Conservation (phyloP, 92 coral and sea anemone species). For the Desmophyllum pertusum region DNA sequence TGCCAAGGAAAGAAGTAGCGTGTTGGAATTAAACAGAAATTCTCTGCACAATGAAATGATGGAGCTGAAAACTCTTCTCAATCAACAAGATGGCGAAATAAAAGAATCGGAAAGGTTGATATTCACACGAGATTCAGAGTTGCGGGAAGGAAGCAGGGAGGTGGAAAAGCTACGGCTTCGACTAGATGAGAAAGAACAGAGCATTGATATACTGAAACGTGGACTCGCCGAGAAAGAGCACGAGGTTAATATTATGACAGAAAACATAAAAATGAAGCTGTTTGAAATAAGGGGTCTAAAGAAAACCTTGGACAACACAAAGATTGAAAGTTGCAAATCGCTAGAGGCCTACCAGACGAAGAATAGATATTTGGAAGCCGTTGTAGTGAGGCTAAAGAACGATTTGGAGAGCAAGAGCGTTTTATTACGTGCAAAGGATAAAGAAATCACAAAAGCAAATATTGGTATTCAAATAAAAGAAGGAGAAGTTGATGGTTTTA, state of each 20-base stretch:
- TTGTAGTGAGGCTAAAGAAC: background rate
- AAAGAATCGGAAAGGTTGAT: background rate
- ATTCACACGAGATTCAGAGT: constrained; percentile 6
- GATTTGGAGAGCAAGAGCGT: constrained; percentile 4
- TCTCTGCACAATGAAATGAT: constrained; percentile 2
- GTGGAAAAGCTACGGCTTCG: background rate
- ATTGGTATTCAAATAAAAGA: background rate
- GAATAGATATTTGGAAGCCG: background rate
- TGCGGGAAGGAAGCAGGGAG: background rate
- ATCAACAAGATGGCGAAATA: background rate
- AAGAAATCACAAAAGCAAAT: background rate
- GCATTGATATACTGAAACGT: background rate
- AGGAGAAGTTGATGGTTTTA: background rate
- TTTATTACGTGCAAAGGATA: background rate
- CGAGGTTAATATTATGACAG: background rate
- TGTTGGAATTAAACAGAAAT: background rate
- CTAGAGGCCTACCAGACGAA: background rate
- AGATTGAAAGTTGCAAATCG: background rate
- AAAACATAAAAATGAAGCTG: background rate
- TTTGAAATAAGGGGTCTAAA: constrained; percentile 10
- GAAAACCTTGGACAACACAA: background rate
- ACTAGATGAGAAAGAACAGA: background rate
- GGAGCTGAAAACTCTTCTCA: background rate
- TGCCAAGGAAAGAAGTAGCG: background rate
- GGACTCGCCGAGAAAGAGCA: background rate